Conservation (phyloP, 2,888 invertebrate species). For the Sisyra terminalis region DNA sequence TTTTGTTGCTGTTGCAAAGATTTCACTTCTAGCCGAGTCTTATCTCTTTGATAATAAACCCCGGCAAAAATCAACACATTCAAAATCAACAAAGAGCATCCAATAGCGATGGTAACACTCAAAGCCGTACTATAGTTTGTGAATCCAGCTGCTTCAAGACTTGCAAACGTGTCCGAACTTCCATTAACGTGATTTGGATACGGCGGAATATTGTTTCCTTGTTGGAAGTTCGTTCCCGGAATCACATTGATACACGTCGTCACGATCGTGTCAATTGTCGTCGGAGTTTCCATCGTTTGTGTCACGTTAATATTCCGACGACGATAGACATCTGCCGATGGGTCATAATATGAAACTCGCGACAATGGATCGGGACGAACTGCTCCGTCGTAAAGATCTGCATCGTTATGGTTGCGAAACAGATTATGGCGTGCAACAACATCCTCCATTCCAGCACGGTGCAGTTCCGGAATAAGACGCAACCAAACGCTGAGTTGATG, state of each 20-base stretch:
- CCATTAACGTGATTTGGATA: conserved; percentile 30
- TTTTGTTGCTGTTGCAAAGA: conserved; percentile 60
- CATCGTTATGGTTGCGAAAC: conserved; percentile 77
- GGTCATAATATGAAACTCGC: conserved; percentile 42
- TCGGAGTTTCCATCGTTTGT: conserved; percentile 43
- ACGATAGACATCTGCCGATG: conserved; percentile 41
- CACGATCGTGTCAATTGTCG: conserved; percentile 52
- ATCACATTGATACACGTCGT: conserved; percentile 48
- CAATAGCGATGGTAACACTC: conserved; percentile 65
- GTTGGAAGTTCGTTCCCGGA: conserved; percentile 30
- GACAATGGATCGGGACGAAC: conserved; percentile 73
- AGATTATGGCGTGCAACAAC: conserved; percentile 76
- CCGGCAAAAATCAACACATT: conserved; percentile 74
- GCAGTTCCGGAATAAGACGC: conserved; percentile 79
- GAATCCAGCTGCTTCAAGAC: conserved; percentile 62
- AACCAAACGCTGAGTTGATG: conserved; percentile 93
- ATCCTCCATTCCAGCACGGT: conserved; percentile 78
- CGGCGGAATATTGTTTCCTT: conserved; percentile 25
- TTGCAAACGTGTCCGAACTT: conserved; percentile 61
- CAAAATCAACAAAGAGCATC: conserved; percentile 62
- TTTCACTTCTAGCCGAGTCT: conserved; percentile 64
- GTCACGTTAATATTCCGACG: conserved; percentile 38
- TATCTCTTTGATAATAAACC: conserved; percentile 67
- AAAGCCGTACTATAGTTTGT: conserved; percentile 60
- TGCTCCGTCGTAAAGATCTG: conserved; percentile 75